Evolutionary conservation across 2,797 vertebrate species (phyloP), one percentile per base, ranked within the genome.

Genomic region (Decapterus maruadsi): DNA sequence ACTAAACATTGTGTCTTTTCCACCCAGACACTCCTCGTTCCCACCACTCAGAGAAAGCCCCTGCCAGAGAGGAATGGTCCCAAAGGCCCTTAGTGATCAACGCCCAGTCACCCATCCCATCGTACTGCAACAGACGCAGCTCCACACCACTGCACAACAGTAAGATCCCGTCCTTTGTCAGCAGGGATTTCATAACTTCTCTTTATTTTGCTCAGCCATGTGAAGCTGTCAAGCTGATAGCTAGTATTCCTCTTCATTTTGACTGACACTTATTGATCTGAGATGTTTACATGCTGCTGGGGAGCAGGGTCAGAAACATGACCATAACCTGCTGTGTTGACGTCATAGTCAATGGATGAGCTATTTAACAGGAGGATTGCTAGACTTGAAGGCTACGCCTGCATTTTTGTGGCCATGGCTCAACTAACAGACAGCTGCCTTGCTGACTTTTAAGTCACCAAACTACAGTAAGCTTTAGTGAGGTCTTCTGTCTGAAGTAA

Each of bases 61-160:
- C 88, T 17, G 93, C 78, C 82, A 95, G 93, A 79, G 93, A 95
- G 62, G 91, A 91, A 81, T 96, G 96, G 90, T 79, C 94, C 86
- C 95, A 93, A 87, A 93, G 83, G 87, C 91, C 95, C 86, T 82
- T 91, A 51, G 34, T 78, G 4, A 22, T 83, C n/a, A 77, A 78
- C 11, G 61, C 90, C 10, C 86, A 83, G 81, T 87, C 72, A 13
- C 85, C 26, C 17, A 78, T 62, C 72, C 78, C 80, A 38, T 67
- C 42, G 20, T 61, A 74, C 74, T 77, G 64, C 83, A 72, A 54
- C 42, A 72, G 73, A 70, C 56, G 16, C 78, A 88, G 68, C 81
- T 91, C 85, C 74, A 81, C 87, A 1, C 80, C 89, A 2, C 59
- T 83, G 64, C 85, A 77, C 77, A 82, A 76, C 59, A 65, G 94